These are phyloP conservation scores for Phalacrocorax brasilianus DNA, from an alignment of 2,113 vertebrate species.

Conservation along the genomic window DNA sequence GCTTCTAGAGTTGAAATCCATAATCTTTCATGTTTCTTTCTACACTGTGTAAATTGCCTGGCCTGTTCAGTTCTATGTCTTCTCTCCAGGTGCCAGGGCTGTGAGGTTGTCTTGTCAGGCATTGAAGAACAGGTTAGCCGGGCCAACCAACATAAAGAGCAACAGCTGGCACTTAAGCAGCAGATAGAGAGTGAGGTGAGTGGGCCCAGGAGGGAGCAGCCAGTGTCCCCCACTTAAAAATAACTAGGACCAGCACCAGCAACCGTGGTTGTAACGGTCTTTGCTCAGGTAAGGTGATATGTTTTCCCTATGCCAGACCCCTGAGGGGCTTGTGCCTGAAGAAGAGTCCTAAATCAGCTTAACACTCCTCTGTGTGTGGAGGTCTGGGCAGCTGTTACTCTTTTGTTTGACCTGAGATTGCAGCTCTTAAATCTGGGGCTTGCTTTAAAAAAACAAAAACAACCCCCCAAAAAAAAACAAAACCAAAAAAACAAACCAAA, in stretches of 20 bases:
- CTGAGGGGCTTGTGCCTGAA: not conserved
- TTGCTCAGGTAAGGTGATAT: not conserved
- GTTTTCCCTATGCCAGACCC: not conserved
- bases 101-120: slow-evolving; percentile 90
- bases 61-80: not conserved
- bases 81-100: slow-evolving; percentile 89
- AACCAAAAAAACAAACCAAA: too few relatives aligned
- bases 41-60: not conserved
- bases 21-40: not conserved
- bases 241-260: not conserved
- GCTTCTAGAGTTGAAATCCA: not conserved
- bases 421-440: not conserved
- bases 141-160: slow-evolving; percentile 94
- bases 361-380: not conserved
- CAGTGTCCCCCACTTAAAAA: not conserved
- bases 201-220: not conserved
- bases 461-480: not conserved
- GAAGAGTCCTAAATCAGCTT: not conserved
- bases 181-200: slow-evolving; percentile 97
- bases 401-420: not conserved
- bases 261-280: not conserved
- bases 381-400: not conserved
- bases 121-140: slow-evolving; percentile 95
- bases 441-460: not conserved
- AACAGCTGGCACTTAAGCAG: slow-evolving; percentile 92